Percentiles rank a stretch among this genome's conserved stretches.
phyloP scores from a whole-genome alignment of 2,888 invertebrate genomes.

The Luperina nickerlii region DNA sequence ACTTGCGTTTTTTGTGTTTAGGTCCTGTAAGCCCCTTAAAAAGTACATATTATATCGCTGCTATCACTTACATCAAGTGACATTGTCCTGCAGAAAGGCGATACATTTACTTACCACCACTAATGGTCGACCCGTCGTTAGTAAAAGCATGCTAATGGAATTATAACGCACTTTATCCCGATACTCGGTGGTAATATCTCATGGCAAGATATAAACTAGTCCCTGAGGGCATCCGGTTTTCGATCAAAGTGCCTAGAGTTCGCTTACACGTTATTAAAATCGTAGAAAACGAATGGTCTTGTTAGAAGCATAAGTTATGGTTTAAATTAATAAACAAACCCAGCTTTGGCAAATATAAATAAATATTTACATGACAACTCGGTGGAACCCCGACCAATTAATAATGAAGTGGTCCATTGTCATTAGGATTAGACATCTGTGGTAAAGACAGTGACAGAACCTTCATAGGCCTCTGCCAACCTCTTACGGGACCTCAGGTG shows the following conservation, averaged over 20 bases:
- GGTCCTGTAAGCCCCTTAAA: neutral
- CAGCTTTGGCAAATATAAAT: neutral
- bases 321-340: conserved; percentile 1
- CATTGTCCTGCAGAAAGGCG: conserved; percentile 29
- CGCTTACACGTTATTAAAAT: conserved; percentile 15
- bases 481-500: conserved; percentile 36
- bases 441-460: neutral
- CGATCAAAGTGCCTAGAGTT: conserved; percentile 10
- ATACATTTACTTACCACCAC: conserved; percentile 37
- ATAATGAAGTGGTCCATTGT: neutral
- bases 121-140: conserved; percentile 46
- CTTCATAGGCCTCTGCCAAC: neutral
- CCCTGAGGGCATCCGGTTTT: conserved; percentile 38
- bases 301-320: neutral
- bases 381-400: conserved; percentile 2
- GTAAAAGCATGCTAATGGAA: conserved; percentile 56
- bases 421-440: neutral
- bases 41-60: conserved; percentile 11
- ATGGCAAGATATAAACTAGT: conserved; percentile 57
- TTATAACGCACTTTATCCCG: conserved; percentile 57
- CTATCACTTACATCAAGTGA: conserved; percentile 37
- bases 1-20: too few relatives aligned
- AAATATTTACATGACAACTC: conserved; percentile 5
- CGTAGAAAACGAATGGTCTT: neutral
- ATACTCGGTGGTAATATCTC: conserved; percentile 43